Percentiles rank a stretch among this genome's conserved stretches.
These are phyloP conservation scores for Scaptodrosophila latifasciaeformis DNA, from an alignment of 2,888 invertebrate species.

Conservation along the genomic window DNA sequence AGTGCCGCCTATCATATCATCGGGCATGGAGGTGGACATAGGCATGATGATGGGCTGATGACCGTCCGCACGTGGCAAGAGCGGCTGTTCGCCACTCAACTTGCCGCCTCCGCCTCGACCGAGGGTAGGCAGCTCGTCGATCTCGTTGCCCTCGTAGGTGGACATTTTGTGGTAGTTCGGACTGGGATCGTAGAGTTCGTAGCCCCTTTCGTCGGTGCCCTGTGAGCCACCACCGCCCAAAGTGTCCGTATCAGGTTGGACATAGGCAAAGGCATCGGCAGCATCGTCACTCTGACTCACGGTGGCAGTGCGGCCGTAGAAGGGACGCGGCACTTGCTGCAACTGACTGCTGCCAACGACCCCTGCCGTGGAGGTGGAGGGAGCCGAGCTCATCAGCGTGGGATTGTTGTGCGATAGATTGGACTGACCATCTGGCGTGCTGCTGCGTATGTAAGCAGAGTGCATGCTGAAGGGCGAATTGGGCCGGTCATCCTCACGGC, in stretches of 20 bases:
- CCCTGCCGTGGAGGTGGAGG: slow-evolving; percentile 63
- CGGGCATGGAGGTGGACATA: slow-evolving; percentile 69
- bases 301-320: neutral
- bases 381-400: slow-evolving; percentile 55
- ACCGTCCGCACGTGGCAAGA: slow-evolving; percentile 46
- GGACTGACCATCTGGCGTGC: slow-evolving; percentile 69
- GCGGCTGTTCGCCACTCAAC: slow-evolving; percentile 61
- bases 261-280: slow-evolving; percentile 60
- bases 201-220: slow-evolving; percentile 55
- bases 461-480: slow-evolving; percentile 73
- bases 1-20: slow-evolving; percentile 52
- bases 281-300: slow-evolving; percentile 32
- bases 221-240: slow-evolving; percentile 18
- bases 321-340: slow-evolving; percentile 18
- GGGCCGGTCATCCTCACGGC: slow-evolving; percentile 66
- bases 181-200: slow-evolving; percentile 70
- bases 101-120: slow-evolving; percentile 30
- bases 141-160: slow-evolving; percentile 34
- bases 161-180: slow-evolving; percentile 63
- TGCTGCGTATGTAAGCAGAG: slow-evolving; percentile 70
- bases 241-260: slow-evolving; percentile 57
- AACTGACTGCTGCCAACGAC: slow-evolving; percentile 27
- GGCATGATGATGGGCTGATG: slow-evolving; percentile 48
- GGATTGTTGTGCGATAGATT: slow-evolving; percentile 51
- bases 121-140: slow-evolving; percentile 39